Percentiles rank a stretch among this genome's conserved stretches.
These are phyloP conservation scores for Pardosa pseudoannulata DNA, from an alignment of 2,888 invertebrate species.

Conservation along the genomic window DNA sequence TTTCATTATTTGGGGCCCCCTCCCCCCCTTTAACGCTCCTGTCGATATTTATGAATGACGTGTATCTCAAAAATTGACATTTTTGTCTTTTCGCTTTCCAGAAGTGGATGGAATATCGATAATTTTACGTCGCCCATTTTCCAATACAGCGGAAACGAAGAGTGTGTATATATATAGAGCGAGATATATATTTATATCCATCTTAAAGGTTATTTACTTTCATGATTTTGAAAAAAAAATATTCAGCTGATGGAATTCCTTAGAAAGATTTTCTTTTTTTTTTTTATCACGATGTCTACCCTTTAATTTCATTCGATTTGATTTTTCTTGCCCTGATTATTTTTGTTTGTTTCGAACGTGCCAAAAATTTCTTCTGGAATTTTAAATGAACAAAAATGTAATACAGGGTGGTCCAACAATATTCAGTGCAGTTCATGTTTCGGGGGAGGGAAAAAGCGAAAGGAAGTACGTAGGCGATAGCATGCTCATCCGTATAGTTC, in stretches of 20 bases:
- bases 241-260: not conserved
- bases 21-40: not conserved
- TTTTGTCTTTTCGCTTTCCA: not conserved
- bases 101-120: slow-evolving; percentile 44
- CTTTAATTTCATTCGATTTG: not conserved
- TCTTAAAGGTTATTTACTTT: not conserved
- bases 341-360: not conserved
- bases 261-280: not conserved
- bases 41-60: slow-evolving; percentile 24
- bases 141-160: slow-evolving; percentile 36
- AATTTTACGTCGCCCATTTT: slow-evolving; percentile 29
- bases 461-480: no score
- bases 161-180: no score
- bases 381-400: no score
- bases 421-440: no score
- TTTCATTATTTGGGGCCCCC: slow-evolving; percentile 14
- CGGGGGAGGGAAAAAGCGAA: no score
- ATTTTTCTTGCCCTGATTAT: not conserved
- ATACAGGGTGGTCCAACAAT: no score
- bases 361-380: no score
- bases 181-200: no score
- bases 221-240: not conserved
- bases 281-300: not conserved
- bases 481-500: no score
- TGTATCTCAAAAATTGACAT: slow-evolving; percentile 13